Evolutionary conservation across 2,113 vertebrate genomes (phyloP).

Genomic region (Stegastes partitus): DNA sequence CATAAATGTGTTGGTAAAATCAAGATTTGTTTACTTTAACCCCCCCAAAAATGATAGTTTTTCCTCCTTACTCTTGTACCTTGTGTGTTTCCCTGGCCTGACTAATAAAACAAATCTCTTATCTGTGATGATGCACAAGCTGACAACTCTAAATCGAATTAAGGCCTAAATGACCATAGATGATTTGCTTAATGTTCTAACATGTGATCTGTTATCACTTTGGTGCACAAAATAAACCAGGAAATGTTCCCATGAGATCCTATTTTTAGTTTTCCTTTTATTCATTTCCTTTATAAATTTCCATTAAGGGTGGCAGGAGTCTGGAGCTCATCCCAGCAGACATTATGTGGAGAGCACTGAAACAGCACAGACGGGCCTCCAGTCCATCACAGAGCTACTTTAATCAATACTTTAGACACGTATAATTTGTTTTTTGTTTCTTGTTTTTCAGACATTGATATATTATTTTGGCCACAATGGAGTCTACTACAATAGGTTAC

Average conservation of each 20-base stretch:
- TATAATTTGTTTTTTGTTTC: background rate
- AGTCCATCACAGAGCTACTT: background rate
- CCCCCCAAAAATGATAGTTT: background rate
- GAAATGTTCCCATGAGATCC: constrained; percentile 39
- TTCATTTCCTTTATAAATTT: constrained; percentile 38
- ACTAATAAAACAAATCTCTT: constrained; percentile 12
- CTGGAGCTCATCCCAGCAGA: background rate
- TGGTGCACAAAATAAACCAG: constrained; percentile 26
- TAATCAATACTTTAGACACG: background rate
- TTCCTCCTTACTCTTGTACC: background rate
- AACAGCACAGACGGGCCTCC: background rate
- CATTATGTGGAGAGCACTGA: constrained; percentile 4
- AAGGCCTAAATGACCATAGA: constrained; percentile 9
- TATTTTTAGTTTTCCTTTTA: constrained; percentile 37
- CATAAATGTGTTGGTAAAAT: background rate
- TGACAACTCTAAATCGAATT: constrained; percentile 44
- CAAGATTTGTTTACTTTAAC: background rate
- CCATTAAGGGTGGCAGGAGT: constrained; percentile 12
- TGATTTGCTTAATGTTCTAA: constrained; percentile 27
- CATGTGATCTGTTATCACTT: constrained; percentile 20
- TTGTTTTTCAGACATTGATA: background rate
- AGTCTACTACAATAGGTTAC: background rate
- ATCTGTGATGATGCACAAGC: constrained; percentile 28
- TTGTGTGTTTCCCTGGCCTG: background rate
- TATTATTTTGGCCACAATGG: background rate